Conservation (phyloP, 2,113 vertebrate genomes). For the Hemiscyllium ocellatum region DNA sequence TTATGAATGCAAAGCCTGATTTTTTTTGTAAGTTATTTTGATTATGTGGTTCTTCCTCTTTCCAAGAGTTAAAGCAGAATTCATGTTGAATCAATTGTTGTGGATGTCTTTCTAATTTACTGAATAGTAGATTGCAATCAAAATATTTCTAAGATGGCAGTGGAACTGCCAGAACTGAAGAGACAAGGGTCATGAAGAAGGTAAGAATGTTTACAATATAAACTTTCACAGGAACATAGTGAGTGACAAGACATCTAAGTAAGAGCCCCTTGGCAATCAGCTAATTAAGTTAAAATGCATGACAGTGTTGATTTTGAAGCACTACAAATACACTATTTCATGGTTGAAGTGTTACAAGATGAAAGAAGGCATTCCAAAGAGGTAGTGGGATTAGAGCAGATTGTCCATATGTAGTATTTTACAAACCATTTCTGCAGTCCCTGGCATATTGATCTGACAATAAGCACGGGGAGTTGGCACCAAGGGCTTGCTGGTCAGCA, state of each 20-base stretch:
- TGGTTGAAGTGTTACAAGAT: neutral
- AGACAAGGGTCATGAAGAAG: neutral
- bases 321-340: neutral
- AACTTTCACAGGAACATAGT: neutral
- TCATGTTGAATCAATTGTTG: neutral
- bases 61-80: neutral
- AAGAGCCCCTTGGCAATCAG: neutral
- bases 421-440: neutral
- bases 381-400: neutral
- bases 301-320: constrained; percentile 4
- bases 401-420: neutral
- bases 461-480: neutral
- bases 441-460: neutral
- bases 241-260: constrained; percentile 10
- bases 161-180: neutral
- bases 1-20: neutral
- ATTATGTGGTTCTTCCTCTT: neutral
- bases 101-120: neutral
- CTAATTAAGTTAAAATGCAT: constrained; percentile 6
- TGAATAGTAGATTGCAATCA: neutral
- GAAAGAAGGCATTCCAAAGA: neutral
- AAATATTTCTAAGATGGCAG: neutral
- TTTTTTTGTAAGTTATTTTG: neutral
- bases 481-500: neutral
- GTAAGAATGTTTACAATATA: neutral